Evolutionary conservation across 2,113 vertebrate genomes (phyloP).

Genomic region (Hemibagrus wyckioides): DNA sequence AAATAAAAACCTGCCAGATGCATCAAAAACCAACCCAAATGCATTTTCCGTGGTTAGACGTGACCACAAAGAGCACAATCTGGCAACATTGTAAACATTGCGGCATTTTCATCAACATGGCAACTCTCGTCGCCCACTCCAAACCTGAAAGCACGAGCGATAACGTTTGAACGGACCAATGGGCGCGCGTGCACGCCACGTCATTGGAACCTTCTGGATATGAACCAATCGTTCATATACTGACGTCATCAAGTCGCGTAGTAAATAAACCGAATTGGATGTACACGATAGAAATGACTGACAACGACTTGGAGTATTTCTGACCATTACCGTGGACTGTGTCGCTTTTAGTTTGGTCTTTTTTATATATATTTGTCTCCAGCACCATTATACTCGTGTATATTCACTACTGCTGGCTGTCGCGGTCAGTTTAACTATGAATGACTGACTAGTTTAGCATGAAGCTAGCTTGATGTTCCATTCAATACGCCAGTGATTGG

Average conservation of each 20-base stretch:
- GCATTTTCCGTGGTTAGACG: too few relatives aligned
- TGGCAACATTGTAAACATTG: too few relatives aligned
- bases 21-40: too few relatives aligned
- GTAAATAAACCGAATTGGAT: conserved; percentile 75
- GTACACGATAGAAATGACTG: background rate
- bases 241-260: conserved; percentile 58
- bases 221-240: conserved; percentile 69
- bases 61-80: too few relatives aligned
- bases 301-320: conserved; percentile 24
- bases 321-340: background rate
- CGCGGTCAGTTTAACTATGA: background rate
- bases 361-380: background rate
- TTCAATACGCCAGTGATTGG: background rate
- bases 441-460: conserved; percentile 17
- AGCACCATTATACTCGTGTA: background rate
- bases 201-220: conserved; percentile 58
- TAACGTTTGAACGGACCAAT: conserved; percentile 60
- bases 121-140: background rate
- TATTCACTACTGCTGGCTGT: too few relatives aligned
- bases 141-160: conserved; percentile 20
- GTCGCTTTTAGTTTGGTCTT: background rate
- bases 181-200: conserved; percentile 34
- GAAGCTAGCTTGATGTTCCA: conserved; percentile 11
- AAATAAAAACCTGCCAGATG: too few relatives aligned
- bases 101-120: conserved; percentile 20